phyloP scores from a whole-genome alignment of 1,140 invertebrate species.

The Heliconius eleuchia region DNA sequence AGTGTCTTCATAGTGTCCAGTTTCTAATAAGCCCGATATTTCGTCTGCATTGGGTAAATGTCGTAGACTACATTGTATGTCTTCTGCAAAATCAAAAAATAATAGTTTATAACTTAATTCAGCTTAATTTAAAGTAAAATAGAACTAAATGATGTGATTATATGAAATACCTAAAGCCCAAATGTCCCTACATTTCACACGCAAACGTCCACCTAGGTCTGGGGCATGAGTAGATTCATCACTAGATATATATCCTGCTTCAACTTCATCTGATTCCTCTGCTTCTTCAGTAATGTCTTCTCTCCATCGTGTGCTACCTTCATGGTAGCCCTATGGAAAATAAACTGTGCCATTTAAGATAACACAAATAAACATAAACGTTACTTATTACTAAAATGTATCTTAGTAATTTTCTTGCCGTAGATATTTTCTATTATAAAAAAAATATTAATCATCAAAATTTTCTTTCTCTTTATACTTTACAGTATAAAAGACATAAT shows the following conservation, averaged over 20 bases:
- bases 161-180: constrained; percentile 73
- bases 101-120: not conserved
- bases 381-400: too few species aligned
- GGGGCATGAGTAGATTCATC: constrained; percentile 80
- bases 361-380: too few species aligned
- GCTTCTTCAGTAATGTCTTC: constrained; percentile 62
- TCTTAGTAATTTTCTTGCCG: too few species aligned
- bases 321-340: constrained; percentile 53
- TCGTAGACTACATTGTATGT: constrained; percentile 67
- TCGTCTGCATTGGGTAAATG: constrained; percentile 77
- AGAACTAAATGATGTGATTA: not conserved
- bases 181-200: constrained; percentile 78
- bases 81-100: constrained; percentile 50
- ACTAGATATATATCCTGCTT: constrained; percentile 80
- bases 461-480: too few species aligned
- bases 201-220: constrained; percentile 72
- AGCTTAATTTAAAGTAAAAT: too few species aligned
- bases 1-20: constrained; percentile 66
- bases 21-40: constrained; percentile 75
- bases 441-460: too few species aligned
- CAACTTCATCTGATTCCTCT: constrained; percentile 70
- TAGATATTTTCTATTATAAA: too few species aligned
- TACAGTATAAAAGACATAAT: too few species aligned
- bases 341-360: too few species aligned
- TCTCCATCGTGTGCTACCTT: constrained; percentile 66